Evolutionary conservation across 2,113 vertebrate genomes (phyloP), one percentile per base, ranked within the genome.

Genomic region (Paralichthys olivaceus): DNA sequence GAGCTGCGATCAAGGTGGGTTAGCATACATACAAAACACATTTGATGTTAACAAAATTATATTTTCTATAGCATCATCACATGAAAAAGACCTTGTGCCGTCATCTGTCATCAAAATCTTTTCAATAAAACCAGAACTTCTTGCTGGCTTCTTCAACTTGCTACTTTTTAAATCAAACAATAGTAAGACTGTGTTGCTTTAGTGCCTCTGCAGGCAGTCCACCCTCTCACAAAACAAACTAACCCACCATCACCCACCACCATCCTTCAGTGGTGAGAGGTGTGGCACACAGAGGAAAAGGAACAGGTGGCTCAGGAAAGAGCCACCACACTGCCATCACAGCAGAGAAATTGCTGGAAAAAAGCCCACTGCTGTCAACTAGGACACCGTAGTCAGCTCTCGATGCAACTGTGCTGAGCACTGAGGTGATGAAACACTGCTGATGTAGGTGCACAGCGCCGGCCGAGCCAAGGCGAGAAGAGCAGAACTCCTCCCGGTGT

Each of bases 361-460:
- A 45, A 40, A 23, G 55, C 26, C 68, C 25, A 28, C 64, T 37
- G 57, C 54, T 54, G 67, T 79, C 15, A 14, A 62, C 4, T 15
- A 76, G 60, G 75, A 72, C 71, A 63, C 55, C 63, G 22, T 20
- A 2, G 53, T 82, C 34, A 59, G 37, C 26, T 25, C 1, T 19
- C n/a, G 28, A 78, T 66, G 56, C 29, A 65, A 69, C 75, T 68
- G 26, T 70, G 66, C 49, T 63, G 72, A 77, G 73, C 61, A 26
- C 23, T 26, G 29, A 69, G 51, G 56, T 77, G 75, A 70, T 64
- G 54, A 83, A 77, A 78, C 77, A 64, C 40, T 69, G 74, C 69
- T 87, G 77, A 84, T 68, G 56, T 29, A 77, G 61, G 77, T 67
- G 70, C 80, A 71, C 56, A 69, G 54, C 28, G 15, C 23, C 72